Base-by-base conservation (phyloP, 2,797 vertebrate genomes). In the Rhinoraja longicauda region DNA sequence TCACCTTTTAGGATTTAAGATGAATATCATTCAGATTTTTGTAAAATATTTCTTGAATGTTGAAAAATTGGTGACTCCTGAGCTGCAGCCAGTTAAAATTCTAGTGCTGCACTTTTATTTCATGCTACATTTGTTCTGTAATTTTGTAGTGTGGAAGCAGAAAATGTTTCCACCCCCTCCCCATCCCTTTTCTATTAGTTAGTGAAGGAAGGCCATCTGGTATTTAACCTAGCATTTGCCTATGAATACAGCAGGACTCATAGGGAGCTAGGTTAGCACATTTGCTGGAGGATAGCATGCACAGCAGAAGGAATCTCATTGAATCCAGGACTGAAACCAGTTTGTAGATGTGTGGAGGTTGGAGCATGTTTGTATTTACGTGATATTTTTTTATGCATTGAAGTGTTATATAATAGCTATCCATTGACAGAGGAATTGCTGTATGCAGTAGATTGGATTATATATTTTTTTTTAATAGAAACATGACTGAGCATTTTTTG, bases 201-300 rank as follows among this genome's bases (percentile, higher is more conserved):
- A 94, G 95, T 95, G 95, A 95, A 95, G 95, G 94, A 95, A 93
- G 94, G 95, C 95, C 95, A 93, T 95, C 95, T 96, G 96, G 95
- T 95, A 95, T 96, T 96, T 94, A 93, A 94, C 93, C 95, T 95
- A 95, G 93, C 94, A 94, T 95, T 96, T 96, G 95, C 94, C 94
- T 95, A 95, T 96, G 96, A 96, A 96, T 96, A 95, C 96, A 93
- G 24, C 24, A 77, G 94, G 94, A 94, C 93, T 75, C 93, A 94
- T 93, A 72, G 72, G 93, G 94, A 95, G 94, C 59, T 75, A 94
- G 93, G 93, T 93, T 92, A 57, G 70, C 90, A 75, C 90, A 26
- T 75, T 92, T 92, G 39, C 93, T 93, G 94, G 93, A 94, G 95
- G 95, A 95, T 94, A 12, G 93, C 93, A 94, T 93, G 94, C 93